phyloP scores from a whole-genome alignment of 2,888 invertebrate species.

The Ochropleura leucogaster region DNA sequence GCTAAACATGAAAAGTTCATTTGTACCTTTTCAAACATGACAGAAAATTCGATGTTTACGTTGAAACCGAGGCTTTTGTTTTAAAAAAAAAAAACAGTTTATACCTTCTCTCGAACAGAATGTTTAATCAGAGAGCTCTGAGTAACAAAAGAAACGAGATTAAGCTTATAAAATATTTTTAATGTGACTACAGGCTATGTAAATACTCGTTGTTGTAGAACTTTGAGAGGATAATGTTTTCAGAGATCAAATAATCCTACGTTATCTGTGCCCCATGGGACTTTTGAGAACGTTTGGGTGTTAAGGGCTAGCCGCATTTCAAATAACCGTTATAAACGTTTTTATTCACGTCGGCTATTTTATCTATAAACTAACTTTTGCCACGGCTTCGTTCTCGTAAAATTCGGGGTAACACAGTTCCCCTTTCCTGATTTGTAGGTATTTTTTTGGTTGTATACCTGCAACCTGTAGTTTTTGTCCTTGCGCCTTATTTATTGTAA shows the following conservation, averaged over 20 bases:
- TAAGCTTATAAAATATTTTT: slow-evolving; percentile 45
- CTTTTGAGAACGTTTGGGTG: neutral
- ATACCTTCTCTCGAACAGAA: slow-evolving; percentile 24
- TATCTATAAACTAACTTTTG: no score
- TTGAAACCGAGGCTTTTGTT: slow-evolving; percentile 13
- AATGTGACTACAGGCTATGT: slow-evolving; percentile 26
- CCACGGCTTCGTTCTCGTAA: no score
- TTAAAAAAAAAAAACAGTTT: slow-evolving; percentile 11
- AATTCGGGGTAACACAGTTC: no score
- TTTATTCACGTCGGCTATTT: neutral
- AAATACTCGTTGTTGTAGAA: slow-evolving; percentile 39
- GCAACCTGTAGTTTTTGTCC: no score
- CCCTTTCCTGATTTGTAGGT: no score
- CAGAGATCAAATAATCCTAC: slow-evolving; percentile 36
- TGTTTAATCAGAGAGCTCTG: slow-evolving; percentile 27
- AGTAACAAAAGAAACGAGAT: slow-evolving; percentile 41
- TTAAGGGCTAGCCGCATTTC: neutral
- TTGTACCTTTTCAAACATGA: slow-evolving; percentile 21
- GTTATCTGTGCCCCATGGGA: slow-evolving; percentile 27
- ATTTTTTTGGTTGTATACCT: no score
- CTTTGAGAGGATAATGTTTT: slow-evolving; percentile 18
- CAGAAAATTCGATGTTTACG: neutral
- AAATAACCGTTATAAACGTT: neutral
- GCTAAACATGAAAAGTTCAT: slow-evolving; percentile 9
- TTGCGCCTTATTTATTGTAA: no score